Percentiles rank a stretch among this genome's conserved stretches.
phyloP scores from a whole-genome alignment of 1,140 invertebrate species.

The Oreohelix idahoensis region DNA sequence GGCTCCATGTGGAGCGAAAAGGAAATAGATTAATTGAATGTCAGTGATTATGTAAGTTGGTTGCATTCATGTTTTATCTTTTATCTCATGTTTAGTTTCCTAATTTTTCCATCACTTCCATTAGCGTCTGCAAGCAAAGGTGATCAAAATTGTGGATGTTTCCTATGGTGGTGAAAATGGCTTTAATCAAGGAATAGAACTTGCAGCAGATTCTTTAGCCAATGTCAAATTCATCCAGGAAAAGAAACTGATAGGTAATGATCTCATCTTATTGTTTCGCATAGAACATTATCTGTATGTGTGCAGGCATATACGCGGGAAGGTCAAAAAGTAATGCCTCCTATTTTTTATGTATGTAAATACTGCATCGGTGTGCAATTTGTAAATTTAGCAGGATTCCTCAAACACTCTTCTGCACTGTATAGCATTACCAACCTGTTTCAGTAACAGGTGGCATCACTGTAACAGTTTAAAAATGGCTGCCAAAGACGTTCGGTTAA shows the following conservation, averaged over 20 bases:
- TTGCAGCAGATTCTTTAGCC: slow-evolving; percentile 96
- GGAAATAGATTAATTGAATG: too few species aligned
- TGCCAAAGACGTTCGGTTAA: too few species aligned
- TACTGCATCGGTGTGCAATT: too few species aligned
- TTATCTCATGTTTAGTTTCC: neutral
- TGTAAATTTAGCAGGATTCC: too few species aligned
- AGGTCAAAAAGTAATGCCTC: too few species aligned
- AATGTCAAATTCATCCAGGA: slow-evolving; percentile 99
- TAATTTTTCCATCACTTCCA: slow-evolving; percentile 57
- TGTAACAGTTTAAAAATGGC: too few species aligned
- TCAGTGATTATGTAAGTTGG: too few species aligned
- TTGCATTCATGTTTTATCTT: neutral
- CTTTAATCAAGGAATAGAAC: slow-evolving; percentile 99
- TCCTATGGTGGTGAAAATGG: slow-evolving; percentile 99
- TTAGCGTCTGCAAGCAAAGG: slow-evolving; percentile 96
- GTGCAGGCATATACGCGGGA: neutral
- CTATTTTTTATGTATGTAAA: too few species aligned
- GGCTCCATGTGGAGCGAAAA: too few species aligned
- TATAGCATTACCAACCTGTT: too few species aligned
- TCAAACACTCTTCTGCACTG: too few species aligned
- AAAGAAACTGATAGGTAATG: slow-evolving; percentile 96
- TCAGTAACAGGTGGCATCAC: too few species aligned
- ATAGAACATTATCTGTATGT: neutral
- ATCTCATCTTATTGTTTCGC: neutral
- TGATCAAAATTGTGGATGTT: slow-evolving; percentile 99